These are phyloP conservation scores for Macrostomum lignano DNA, from an alignment of 1,140 invertebrate species.

Conservation along the genomic window DNA sequence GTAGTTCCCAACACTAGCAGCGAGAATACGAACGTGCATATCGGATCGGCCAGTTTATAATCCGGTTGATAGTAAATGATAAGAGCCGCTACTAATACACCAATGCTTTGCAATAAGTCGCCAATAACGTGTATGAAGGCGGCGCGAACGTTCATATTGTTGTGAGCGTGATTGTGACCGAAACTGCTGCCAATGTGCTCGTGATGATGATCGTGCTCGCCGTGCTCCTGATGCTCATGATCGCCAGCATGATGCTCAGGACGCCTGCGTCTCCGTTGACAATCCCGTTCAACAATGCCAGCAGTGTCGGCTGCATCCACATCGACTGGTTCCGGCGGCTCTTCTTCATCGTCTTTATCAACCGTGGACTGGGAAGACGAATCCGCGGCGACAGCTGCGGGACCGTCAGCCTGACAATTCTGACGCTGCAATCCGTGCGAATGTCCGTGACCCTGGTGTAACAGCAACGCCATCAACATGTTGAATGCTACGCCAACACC, in stretches of 20 bases:
- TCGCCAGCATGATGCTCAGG: conserved; percentile 1
- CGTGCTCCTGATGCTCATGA: no score
- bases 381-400: not conserved
- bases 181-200: no score
- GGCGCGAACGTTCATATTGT: conserved; percentile 81
- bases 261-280: not conserved
- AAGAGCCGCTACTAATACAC: conserved; percentile 66
- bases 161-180: no score
- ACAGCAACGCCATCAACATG: no score
- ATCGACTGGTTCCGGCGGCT: no score
- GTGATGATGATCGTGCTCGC: no score
- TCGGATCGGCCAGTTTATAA: conserved; percentile 63
- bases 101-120: conserved; percentile 79
- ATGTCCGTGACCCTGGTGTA: no score
- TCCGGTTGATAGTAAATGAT: conserved; percentile 72
- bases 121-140: conserved; percentile 93
- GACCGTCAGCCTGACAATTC: no score
- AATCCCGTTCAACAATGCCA: not conserved
- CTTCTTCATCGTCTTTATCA: no score
- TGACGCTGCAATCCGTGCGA: no score
- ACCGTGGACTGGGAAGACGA: not conserved
- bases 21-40: conserved; percentile 79
- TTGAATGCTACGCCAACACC: conserved; percentile 59
- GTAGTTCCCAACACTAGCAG: conserved; percentile 63
- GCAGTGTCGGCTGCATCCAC: no score